These are phyloP conservation scores for Marisa cornuarietis DNA, from an alignment of 1,140 invertebrate genomes.

Conservation along the genomic window DNA sequence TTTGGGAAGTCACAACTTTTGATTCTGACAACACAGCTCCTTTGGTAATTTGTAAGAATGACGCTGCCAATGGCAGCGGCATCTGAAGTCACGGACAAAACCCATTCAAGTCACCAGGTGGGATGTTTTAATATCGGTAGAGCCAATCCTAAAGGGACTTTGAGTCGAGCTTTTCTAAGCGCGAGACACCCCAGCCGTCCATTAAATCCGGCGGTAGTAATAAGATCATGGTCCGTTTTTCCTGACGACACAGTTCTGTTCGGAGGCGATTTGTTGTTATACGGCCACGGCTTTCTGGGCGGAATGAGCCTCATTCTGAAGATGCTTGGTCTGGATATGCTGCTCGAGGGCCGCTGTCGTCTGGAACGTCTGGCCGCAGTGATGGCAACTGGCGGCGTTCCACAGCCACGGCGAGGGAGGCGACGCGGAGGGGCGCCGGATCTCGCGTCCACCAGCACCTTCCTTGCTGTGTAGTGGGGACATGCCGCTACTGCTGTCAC, in stretches of 20 bases:
- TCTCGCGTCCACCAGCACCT: constrained; percentile 5
- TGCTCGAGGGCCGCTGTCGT: constrained; percentile 62
- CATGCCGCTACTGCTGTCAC: not conserved
- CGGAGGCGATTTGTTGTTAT: not conserved
- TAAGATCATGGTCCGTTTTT: too few species aligned
- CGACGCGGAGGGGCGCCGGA: not conserved
- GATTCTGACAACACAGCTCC: too few species aligned
- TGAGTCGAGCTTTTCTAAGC: too few species aligned
- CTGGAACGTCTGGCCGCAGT: constrained; percentile 65
- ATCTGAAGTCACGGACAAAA: too few species aligned
- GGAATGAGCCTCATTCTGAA: constrained; percentile 26
- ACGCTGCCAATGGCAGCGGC: too few species aligned
- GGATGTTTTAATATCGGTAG: too few species aligned
- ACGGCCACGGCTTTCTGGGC: constrained; percentile 24
- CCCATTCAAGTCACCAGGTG: too few species aligned
- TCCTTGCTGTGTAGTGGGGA: constrained; percentile 19
- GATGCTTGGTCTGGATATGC: constrained; percentile 62
- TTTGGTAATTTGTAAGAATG: too few species aligned
- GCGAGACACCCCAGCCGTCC: too few species aligned
- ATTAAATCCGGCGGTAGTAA: too few species aligned
- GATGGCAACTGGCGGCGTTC: constrained; percentile 60
- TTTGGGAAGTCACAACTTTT: too few species aligned
- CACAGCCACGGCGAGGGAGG: constrained; percentile 45
- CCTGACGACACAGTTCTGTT: not conserved
- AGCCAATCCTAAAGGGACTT: too few species aligned